A percentile compares a stretch with the other conserved stretches of the same genome.
Conservation (phyloP, 1,140 invertebrate species). For the Pygmarrhopalites habei region DNA sequence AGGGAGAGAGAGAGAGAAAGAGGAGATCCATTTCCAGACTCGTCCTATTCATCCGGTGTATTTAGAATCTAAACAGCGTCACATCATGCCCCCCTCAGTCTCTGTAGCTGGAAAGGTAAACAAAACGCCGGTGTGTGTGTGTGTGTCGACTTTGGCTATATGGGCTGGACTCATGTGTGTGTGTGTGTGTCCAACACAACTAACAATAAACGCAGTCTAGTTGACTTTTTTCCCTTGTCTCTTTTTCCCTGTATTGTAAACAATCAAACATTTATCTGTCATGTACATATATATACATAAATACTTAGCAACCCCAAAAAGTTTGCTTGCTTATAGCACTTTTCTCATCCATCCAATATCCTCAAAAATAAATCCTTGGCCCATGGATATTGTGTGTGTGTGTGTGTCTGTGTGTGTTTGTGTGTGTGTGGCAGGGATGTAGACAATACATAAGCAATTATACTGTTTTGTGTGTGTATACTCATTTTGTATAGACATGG, state of each 20-base stretch:
- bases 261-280: neutral
- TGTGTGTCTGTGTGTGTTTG: too few species aligned
- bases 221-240: neutral
- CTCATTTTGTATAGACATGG: too few species aligned
- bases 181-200: slow-evolving; percentile 2
- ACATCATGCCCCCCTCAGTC: slow-evolving; percentile 17
- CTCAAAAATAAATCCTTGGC: too few species aligned
- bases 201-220: neutral
- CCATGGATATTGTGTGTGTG: too few species aligned
- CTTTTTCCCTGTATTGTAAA: neutral
- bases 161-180: slow-evolving; percentile 5
- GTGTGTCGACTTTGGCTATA: slow-evolving; percentile 8
- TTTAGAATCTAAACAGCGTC: slow-evolving; percentile 20
- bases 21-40: slow-evolving; percentile 9
- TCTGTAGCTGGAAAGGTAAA: slow-evolving; percentile 23
- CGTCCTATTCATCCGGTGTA: slow-evolving; percentile 15
- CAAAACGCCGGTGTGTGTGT: slow-evolving; percentile 24
- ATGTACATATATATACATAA: neutral
- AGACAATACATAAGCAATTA: too few species aligned
- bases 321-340: too few species aligned
- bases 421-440: too few species aligned
- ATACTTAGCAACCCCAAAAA: too few species aligned
- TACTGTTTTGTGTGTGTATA: too few species aligned
- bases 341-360: too few species aligned
- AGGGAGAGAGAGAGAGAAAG: too few species aligned